Base-by-base conservation (phyloP, 2,113 vertebrate species). In the Romanogobio albipinnatus region DNA sequence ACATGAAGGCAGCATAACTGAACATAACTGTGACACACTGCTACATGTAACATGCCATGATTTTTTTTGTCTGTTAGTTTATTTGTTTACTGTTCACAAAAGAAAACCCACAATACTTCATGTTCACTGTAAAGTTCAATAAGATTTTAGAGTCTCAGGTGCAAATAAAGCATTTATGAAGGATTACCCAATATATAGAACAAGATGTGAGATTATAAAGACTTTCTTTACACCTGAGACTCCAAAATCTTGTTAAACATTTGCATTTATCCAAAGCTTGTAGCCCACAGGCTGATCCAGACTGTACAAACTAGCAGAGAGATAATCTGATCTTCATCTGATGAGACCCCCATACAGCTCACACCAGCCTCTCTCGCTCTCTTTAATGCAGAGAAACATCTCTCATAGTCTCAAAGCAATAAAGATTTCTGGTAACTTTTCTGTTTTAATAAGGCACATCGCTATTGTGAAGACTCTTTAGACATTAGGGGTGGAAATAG, bases 401-500 rank as follows among this genome's bases (percentile, higher is more conserved):
- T 83, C 75, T 85, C 68, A 22, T 2, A 76, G 81, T 87, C 79
- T 87, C 86, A 83, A 81, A 88, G 84, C 80, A 86, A 88, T 88
- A 86, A 85, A 80, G 78, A 86, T 79, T 29, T 61, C 78, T 85
- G 79, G 66, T 79, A 36, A 71, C 74, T 33, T 83, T 83, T 85
- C 80, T 88, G 58, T 76, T 83, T 83, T 86, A 85, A 88, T 83
- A 88, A 88, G 76, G 82, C 84, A 77, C 84, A 80, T 58, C 47
- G 59, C 81, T 14, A 19, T 76, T n/a, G 26, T 75, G 19, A 83
- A 85, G 78, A 59, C 73, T 79, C 86, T 82, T 87, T 77, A 71
- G 62, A 62, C 59, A 43, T 84, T 76, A 81, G 49, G 68, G 49
- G 29, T 1, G n/a, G 59, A 77, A 84, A 80, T 24, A 64, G 10